Percentiles rank a stretch among this genome's conserved stretches.
phyloP scores from a whole-genome alignment of 2,113 vertebrate species.

The Chloroceryle aenea region DNA sequence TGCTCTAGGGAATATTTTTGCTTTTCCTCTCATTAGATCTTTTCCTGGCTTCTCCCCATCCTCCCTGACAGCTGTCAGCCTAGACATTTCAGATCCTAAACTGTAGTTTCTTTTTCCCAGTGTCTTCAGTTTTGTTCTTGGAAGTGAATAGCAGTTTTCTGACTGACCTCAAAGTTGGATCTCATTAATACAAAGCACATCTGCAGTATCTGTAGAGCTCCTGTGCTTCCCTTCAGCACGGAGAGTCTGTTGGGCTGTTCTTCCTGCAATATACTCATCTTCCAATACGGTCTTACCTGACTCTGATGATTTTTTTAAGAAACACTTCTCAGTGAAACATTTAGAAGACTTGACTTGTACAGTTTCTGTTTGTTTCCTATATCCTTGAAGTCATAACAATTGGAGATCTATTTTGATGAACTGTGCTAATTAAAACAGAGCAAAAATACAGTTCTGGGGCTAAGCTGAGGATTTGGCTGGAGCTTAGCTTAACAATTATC shows the following conservation, averaged over 20 bases:
- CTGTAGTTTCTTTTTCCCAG: background rate
- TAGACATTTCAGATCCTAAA: background rate
- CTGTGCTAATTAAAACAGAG: background rate
- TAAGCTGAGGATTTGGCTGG: background rate
- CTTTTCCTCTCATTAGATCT: background rate
- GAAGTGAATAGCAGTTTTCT: background rate
- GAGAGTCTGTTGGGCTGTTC: background rate
- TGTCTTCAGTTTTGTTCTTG: background rate
- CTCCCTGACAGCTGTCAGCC: background rate
- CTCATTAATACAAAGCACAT: background rate
- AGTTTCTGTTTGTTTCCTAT: background rate
- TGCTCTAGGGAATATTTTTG: background rate
- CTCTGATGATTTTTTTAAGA: background rate
- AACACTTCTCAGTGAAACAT: background rate
- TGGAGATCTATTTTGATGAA: background rate
- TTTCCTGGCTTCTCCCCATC: background rate
- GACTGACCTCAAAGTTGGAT: background rate
- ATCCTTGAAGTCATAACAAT: background rate
- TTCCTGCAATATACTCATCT: background rate
- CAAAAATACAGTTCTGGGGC: background rate
- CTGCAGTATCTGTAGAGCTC: background rate
- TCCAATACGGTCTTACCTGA: background rate
- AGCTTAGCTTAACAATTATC: background rate
- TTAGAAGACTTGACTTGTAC: background rate
- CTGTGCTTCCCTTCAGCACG: background rate